These are phyloP conservation scores for Bursaphelenchus okinawaensis DNA, from an alignment of 2,888 invertebrate species.

Conservation along the genomic window DNA sequence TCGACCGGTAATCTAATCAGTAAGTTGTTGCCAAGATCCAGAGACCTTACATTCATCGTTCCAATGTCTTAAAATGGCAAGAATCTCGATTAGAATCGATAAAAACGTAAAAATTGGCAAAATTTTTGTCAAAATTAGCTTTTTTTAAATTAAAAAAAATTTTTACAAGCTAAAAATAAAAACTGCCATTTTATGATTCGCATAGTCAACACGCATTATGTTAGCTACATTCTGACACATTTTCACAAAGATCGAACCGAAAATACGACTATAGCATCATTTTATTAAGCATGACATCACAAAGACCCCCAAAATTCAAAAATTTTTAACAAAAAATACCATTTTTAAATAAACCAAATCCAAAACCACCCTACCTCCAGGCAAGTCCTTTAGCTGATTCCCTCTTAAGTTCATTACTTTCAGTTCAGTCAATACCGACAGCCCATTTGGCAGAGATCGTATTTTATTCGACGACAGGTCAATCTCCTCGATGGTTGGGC, in stretches of 20 bases:
- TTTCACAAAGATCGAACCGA: too few species aligned
- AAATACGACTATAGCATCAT: too few species aligned
- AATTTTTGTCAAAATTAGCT: background rate
- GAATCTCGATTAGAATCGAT: background rate
- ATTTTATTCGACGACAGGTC: constrained; percentile 11
- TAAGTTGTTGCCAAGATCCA: constrained; percentile 1
- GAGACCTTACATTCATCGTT: background rate
- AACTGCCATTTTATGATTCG: too few species aligned
- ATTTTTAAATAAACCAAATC: too few species aligned
- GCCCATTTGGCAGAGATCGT: constrained; percentile 5
- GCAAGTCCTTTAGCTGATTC: constrained; percentile 10
- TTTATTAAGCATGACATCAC: too few species aligned
- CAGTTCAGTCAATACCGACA: constrained; percentile 8
- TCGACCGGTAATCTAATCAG: constrained; percentile 10
- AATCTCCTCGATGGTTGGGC: constrained; percentile 17
- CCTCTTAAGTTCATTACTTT: constrained; percentile 9
- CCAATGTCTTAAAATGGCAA: constrained; percentile 10
- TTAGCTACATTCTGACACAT: too few species aligned
- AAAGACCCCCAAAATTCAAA: too few species aligned
- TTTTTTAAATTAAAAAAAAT: background rate
- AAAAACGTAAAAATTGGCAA: background rate
- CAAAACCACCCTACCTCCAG: background rate
- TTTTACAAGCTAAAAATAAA: too few species aligned
- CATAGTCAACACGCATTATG: too few species aligned
- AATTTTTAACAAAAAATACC: background rate